Evolutionary conservation across 2,888 invertebrate genomes (phyloP).

Genomic region (Pilophorus perplexus): DNA sequence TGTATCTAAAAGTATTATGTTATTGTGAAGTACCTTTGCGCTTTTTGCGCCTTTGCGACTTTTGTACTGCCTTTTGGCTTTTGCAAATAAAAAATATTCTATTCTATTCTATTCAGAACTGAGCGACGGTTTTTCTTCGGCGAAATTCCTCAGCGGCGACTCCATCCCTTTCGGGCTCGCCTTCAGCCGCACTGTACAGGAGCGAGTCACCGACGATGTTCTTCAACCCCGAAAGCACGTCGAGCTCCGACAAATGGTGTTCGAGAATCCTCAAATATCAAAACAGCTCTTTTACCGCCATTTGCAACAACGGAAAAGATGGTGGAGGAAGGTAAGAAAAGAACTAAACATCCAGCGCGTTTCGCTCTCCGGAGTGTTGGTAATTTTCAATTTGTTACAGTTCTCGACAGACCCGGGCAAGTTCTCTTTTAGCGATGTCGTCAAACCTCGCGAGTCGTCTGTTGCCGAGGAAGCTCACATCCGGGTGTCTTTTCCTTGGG

Average conservation of each 20-base stretch:
- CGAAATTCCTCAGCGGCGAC: slow-evolving; percentile 52
- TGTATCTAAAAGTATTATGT: too few relatives aligned
- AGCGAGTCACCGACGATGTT: slow-evolving; percentile 24
- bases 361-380: too few relatives aligned
- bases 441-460: slow-evolving; percentile 52
- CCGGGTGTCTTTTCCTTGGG: slow-evolving; percentile 63
- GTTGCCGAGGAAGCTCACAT: slow-evolving; percentile 60
- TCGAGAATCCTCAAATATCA: slow-evolving; percentile 47
- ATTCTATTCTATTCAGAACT: too few relatives aligned
- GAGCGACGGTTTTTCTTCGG: slow-evolving; percentile 43
- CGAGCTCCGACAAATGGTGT: slow-evolving; percentile 47
- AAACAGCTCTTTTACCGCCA: slow-evolving; percentile 69
- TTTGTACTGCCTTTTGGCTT: too few relatives aligned
- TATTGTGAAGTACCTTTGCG: too few relatives aligned
- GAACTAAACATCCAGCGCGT: too few relatives aligned
- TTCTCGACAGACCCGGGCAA: slow-evolving; percentile 70
- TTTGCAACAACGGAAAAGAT: slow-evolving; percentile 74
- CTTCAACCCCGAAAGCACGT: slow-evolving; percentile 44
- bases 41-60: too few relatives aligned
- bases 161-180: slow-evolving; percentile 56
- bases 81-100: too few relatives aligned
- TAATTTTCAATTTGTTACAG: slow-evolving; percentile 52
- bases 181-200: slow-evolving; percentile 48
- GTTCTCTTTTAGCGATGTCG: slow-evolving; percentile 63
- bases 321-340: slow-evolving; percentile 88